phyloP scores from a whole-genome alignment of 2,888 invertebrate genomes.

The Chrysolina oricalcia region DNA sequence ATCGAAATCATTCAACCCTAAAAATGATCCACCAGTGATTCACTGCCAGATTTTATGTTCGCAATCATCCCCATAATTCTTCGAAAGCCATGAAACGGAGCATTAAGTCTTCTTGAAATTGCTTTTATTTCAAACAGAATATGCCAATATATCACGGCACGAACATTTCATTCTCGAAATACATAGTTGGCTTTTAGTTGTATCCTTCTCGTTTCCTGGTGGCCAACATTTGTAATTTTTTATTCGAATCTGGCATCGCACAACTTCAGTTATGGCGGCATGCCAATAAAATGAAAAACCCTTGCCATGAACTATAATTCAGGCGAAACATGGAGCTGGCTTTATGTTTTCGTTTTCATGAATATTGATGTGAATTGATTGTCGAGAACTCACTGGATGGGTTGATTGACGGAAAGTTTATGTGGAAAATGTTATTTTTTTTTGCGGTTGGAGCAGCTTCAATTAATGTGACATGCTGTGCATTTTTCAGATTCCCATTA shows the following conservation, averaged over 20 bases:
- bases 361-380: conserved; percentile 14
- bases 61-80: conserved; percentile 35
- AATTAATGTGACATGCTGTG: too few species aligned
- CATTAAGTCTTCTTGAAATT: conserved; percentile 42
- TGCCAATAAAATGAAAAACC: conserved; percentile 47
- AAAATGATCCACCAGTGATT: conserved; percentile 5
- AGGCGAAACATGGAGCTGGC: conserved; percentile 19
- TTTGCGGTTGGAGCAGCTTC: too few species aligned
- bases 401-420: neutral
- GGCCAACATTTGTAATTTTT: conserved; percentile 43
- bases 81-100: conserved; percentile 37
- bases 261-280: conserved; percentile 44
- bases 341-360: conserved; percentile 3
- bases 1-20: neutral
- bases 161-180: conserved; percentile 46
- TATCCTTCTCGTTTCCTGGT: conserved; percentile 47
- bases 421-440: too few species aligned
- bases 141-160: conserved; percentile 46
- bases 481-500: too few species aligned
- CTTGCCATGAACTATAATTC: conserved; percentile 40
- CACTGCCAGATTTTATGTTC: conserved; percentile 1
- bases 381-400: neutral
- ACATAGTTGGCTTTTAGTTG: conserved; percentile 42
- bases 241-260: conserved; percentile 44
- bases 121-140: conserved; percentile 46